Evolutionary conservation across 2,113 vertebrate genomes (phyloP).

Genomic region (Arothron firmamentum): DNA sequence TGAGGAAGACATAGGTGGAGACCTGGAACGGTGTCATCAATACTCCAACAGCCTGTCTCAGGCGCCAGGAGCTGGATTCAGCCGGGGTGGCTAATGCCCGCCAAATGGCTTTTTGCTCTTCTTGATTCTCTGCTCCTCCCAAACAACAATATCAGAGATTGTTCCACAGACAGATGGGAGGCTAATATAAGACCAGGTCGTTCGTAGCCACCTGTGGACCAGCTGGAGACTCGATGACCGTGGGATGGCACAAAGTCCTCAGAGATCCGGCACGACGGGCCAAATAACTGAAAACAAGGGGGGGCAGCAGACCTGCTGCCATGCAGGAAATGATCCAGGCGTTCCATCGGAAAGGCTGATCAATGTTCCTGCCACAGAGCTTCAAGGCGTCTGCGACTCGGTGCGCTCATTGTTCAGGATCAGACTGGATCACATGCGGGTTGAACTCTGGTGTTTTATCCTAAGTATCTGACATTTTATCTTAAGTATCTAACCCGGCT

Average conservation of each 20-base stretch:
- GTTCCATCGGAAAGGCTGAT: conserved; percentile 46
- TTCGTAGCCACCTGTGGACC: conserved; percentile 66
- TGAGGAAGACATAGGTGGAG: conserved; percentile 71
- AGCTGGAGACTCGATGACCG: conserved; percentile 50
- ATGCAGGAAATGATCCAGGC: conserved; percentile 31
- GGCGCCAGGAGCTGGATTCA: conserved; percentile 54
- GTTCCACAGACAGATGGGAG: conserved; percentile 39
- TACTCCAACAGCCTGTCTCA: conserved; percentile 62
- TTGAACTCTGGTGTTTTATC: neutral
- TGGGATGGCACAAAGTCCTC: conserved; percentile 44
- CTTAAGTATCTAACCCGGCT: no score
- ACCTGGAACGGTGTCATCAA: conserved; percentile 69
- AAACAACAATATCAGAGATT: conserved; percentile 57
- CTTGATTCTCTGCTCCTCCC: conserved; percentile 43
- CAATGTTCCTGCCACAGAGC: conserved; percentile 20
- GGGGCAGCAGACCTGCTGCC: conserved; percentile 41
- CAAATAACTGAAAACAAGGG: conserved; percentile 59
- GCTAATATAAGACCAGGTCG: conserved; percentile 62
- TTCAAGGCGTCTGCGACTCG: conserved; percentile 29
- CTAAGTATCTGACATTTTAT: neutral
- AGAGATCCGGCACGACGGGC: conserved; percentile 45
- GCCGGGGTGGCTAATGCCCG: conserved; percentile 64
- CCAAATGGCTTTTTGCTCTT: conserved; percentile 65
- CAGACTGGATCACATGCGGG: conserved; percentile 6
- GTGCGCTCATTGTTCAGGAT: conserved; percentile 16